A percentile compares a stretch with the other conserved stretches of the same genome.
Conservation (phyloP, 1,140 invertebrate species). For the Ephestia elutella region DNA sequence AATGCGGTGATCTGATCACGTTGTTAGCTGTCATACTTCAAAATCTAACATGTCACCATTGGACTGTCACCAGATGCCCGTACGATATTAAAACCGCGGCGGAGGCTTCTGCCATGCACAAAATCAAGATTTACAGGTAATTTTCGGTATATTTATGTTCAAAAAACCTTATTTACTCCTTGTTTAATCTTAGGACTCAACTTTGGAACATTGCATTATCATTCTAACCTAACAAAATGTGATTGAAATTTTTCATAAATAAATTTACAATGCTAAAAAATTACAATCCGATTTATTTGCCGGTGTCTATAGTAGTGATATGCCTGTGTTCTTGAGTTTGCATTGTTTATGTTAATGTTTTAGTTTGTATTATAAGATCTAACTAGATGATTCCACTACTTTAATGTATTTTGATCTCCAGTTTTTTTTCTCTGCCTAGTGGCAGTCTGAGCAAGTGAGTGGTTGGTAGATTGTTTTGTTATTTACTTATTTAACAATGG, state of each 20-base stretch:
- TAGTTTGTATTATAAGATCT: not conserved
- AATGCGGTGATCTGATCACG: not conserved
- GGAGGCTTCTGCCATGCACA: slow-evolving; percentile 65
- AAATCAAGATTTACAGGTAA: slow-evolving; percentile 68
- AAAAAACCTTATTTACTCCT: slow-evolving; percentile 16
- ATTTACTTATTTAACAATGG: too few relatives aligned
- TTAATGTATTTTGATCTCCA: not conserved
- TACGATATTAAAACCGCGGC: slow-evolving; percentile 54
- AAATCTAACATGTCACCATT: slow-evolving; percentile 59
- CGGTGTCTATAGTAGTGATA: not conserved
- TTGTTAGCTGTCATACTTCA: slow-evolving; percentile 16
- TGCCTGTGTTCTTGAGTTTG: not conserved
- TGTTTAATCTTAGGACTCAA: slow-evolving; percentile 8
- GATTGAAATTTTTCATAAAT: slow-evolving; percentile 8
- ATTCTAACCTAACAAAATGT: slow-evolving; percentile 53
- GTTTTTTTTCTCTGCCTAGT: not conserved
- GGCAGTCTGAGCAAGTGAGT: not conserved
- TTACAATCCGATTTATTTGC: not conserved
- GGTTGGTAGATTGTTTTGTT: not conserved
- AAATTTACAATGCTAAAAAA: slow-evolving; percentile 8
- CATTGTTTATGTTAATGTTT: not conserved
- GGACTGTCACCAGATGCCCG: slow-evolving; percentile 63
- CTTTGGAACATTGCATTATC: slow-evolving; percentile 33
- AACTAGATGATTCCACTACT: not conserved
- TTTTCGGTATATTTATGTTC: slow-evolving; percentile 13